Evolutionary conservation across 2,797 vertebrate genomes (phyloP), one percentile per base, ranked within the genome.

Genomic region (Takifugu ocellatus): DNA sequence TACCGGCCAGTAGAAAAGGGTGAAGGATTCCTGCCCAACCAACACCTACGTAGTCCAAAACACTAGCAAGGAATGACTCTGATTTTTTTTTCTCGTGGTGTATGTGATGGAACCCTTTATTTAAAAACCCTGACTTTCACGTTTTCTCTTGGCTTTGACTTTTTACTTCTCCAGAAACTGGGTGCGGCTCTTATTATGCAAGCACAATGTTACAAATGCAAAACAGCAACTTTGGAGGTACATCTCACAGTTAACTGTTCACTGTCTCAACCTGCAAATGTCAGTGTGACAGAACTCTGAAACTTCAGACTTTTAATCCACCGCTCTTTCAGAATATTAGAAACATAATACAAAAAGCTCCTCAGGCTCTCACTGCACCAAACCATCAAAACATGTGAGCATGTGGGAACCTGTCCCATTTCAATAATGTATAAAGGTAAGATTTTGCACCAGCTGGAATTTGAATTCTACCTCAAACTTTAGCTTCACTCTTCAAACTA

Each of bases 1-100:
- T 76, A 48, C 59, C 69, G 77, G 74, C 74, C 79, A 67, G 53
- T 68, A 74, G 73, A 70, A 77, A 33, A 33, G 11, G 33, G 10
- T 33, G 10, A 1, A n/a, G 42, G 1, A n/a, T 43, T n/a, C 42
- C 42, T 43, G 42, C 42, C 1, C 3, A 14, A 43, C 42, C 42
- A 43, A 43, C 42, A 43, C 42, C 16, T n/a, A 43, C 16, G 42
- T 15, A 43, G 14, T 43, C 16, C 42, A 43, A 43, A 43, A 43
- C 42, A 43, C 42, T 16, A 6, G n/a, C 42, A 43, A 4, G 15
- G 12, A 43, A 43, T 15, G 15, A 43, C 42, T 6, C 16, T 43
- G n/a, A 43, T 6, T 4, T 16, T 4, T n/a, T 33, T 8, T 33
- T 15, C 42, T 43, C 16, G 14, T 3, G 2, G 16, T 43, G 42